Evolutionary conservation across 2,888 invertebrate species (phyloP).

Genomic region (Hemicrepidius hirtus): DNA sequence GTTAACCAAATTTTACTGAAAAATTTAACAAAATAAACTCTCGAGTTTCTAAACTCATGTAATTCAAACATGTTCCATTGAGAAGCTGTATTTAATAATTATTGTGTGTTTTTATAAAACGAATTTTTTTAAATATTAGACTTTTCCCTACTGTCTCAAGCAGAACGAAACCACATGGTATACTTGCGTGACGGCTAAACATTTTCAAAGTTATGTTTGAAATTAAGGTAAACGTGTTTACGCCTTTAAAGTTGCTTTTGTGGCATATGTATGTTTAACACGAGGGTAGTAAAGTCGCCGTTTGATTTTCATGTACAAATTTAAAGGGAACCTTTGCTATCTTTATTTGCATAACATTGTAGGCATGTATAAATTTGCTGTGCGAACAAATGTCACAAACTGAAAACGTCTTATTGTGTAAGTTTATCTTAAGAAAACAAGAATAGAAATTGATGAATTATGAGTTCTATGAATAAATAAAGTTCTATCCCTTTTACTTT

Average conservation of each 20-base stretch:
- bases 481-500: no score
- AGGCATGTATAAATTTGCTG: not conserved
- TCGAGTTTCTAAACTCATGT: no score
- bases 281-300: not conserved
- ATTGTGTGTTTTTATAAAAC: no score
- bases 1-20: not conserved
- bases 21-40: no score
- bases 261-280: slow-evolving; percentile 15
- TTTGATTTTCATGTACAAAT: not conserved
- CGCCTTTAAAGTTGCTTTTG: slow-evolving; percentile 19
- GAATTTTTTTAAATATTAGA: not conserved
- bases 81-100: no score
- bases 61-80: no score
- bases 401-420: not conserved
- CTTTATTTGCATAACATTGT: not conserved
- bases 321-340: not conserved
- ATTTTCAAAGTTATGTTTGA: slow-evolving; percentile 15
- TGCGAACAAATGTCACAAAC: not conserved
- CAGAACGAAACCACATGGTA: not conserved
- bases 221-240: slow-evolving; percentile 23
- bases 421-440: not conserved
- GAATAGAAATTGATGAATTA: not conserved
- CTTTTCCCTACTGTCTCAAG: not conserved
- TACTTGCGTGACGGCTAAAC: slow-evolving; percentile 14
- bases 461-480: no score